Conservation (phyloP, 2,113 vertebrate genomes). For the Nematolebias whitei region DNA sequence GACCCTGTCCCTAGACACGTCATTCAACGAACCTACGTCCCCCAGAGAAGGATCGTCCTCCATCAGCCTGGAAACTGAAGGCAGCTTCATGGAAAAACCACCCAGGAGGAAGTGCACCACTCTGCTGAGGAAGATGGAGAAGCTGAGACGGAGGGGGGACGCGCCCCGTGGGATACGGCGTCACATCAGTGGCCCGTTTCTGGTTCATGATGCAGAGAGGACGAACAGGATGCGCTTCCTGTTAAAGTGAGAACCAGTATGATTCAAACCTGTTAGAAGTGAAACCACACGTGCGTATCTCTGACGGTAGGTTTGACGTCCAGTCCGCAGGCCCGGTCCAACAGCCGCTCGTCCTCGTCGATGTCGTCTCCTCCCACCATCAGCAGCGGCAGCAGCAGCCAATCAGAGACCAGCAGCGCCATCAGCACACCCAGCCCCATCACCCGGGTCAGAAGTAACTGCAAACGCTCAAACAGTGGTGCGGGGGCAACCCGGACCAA, state of each 20-base stretch:
- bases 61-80: constrained; percentile 35
- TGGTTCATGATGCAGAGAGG: constrained; percentile 79
- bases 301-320: too few relatives aligned
- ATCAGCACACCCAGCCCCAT: constrained; percentile 80
- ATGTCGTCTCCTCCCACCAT: constrained; percentile 67
- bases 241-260: constrained; percentile 37
- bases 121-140: constrained; percentile 88
- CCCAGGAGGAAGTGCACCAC: constrained; percentile 77
- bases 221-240: constrained; percentile 53
- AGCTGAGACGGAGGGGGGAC: constrained; percentile 77
- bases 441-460: constrained; percentile 73
- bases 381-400: constrained; percentile 75
- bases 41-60: constrained; percentile 51
- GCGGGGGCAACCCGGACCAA: not conserved
- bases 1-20: constrained; percentile 63
- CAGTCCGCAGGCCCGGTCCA: constrained; percentile 62
- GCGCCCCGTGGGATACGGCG: constrained; percentile 26
- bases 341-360: constrained; percentile 68
- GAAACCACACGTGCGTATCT: too few relatives aligned
- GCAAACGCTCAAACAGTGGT: constrained; percentile 52
- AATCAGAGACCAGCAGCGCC: constrained; percentile 80
- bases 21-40: constrained; percentile 76
- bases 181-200: constrained; percentile 74
- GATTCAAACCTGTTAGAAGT: too few relatives aligned
- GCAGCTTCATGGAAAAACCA: constrained; percentile 72